phyloP scores from a whole-genome alignment of 2,888 invertebrate genomes.

The Drosophila nigricruria region DNA sequence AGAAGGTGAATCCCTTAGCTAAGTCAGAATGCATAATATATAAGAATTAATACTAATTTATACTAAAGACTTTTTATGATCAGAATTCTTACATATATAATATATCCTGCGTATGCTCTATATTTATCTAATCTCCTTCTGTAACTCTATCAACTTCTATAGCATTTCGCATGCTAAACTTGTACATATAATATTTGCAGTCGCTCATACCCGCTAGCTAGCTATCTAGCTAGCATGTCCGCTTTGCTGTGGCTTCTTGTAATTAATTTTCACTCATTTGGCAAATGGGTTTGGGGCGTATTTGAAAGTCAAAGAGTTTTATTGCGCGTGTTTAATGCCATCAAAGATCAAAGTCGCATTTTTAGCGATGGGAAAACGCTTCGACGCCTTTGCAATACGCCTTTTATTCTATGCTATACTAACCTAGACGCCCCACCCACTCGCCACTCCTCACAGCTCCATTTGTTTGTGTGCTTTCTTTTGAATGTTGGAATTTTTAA shows the following conservation, averaged over 20 bases:
- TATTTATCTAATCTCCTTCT: not conserved
- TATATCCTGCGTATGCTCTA: not conserved
- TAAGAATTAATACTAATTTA: no score
- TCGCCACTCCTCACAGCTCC: not conserved
- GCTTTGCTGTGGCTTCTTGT: conserved; percentile 64
- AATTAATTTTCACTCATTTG: conserved; percentile 76
- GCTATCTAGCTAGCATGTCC: no score
- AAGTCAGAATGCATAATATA: not conserved
- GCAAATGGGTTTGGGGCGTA: conserved; percentile 65
- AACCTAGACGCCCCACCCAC: conserved; percentile 13
- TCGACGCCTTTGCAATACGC: conserved; percentile 55
- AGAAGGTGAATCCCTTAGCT: not conserved
- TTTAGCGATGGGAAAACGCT: conserved; percentile 46
- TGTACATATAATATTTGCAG: not conserved
- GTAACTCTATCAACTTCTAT: not conserved
- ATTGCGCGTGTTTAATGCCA: conserved; percentile 74
- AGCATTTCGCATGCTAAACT: not conserved
- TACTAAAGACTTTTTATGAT: not conserved
- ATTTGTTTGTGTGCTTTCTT: conserved; percentile 28
- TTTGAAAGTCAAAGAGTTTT: conserved; percentile 63
- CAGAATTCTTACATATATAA: not conserved
- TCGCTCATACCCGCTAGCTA: not conserved
- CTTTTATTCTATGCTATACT: conserved; percentile 11
- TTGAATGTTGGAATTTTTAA: conserved; percentile 50
- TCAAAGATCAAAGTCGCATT: conserved; percentile 69